Percentiles rank a stretch among this genome's conserved stretches.
Conservation (phyloP, 2,888 invertebrate genomes). For the Folsomia manolachei region DNA sequence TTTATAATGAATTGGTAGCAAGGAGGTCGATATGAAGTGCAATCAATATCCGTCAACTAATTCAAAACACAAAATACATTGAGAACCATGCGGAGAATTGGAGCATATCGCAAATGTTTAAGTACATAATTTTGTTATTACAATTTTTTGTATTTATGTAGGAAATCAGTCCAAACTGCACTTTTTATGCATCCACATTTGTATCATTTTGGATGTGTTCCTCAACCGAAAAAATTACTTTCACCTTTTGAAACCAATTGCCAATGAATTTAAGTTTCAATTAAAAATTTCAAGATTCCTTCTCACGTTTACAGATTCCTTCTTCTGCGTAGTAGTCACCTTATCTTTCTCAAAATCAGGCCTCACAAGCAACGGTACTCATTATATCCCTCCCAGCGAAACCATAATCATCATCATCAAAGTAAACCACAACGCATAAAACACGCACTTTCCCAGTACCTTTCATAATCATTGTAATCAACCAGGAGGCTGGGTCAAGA, state of each 20-base stretch:
- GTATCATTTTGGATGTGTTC: neutral
- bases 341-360: neutral
- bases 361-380: no score
- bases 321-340: neutral
- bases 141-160: no score
- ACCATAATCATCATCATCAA: neutral
- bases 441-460: conserved; percentile 13
- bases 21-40: neutral
- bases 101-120: no score
- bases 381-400: neutral
- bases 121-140: no score
- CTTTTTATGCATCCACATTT: neutral
- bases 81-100: no score
- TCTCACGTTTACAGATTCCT: neutral
- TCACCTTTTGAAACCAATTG: neutral
- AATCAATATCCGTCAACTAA: conserved; percentile 5
- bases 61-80: neutral
- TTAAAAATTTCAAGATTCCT: neutral
- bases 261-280: neutral
- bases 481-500: neutral
- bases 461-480: conserved; percentile 17
- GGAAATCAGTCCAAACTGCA: no score
- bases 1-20: neutral
- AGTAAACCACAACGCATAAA: neutral
- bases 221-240: neutral